Base-by-base conservation (phyloP, 2,113 vertebrate genomes). In the Taxidea taxus region DNA sequence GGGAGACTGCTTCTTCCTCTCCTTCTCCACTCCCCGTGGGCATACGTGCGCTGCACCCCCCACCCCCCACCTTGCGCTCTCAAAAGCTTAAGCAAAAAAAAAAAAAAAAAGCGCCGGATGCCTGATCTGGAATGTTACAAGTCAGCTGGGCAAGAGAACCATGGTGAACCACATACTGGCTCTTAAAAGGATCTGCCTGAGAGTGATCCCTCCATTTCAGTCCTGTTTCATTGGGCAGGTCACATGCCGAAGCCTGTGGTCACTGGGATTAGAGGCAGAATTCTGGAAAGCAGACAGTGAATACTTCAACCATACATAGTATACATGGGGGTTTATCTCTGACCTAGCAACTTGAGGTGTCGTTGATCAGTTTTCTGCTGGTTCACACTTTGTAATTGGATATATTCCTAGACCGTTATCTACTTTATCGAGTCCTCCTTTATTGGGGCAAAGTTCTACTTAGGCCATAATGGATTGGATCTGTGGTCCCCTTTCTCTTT, bases 141-240 rank as follows among this genome's bases (percentile, higher is more conserved):
- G 88, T 58, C 21, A 1, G 51, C 66, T 39, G 66, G 20, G 39
- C 44, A 82, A 64, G 64, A 39, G 64, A 51, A 34, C 13, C 0
- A 11, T 23, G 62, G n/a, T 49, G 2, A 60, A 13, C 74, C 42
- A 11, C 31, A 15, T 14, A 1, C 31, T 39, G 18, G 44, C 42
- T 39, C 18, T 23, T 31, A 51, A 13, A 20, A 25, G 1, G 23
- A 8, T 25, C 8, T 34, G n/a, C n/a, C 66, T n/a, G 6, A 37
- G 37, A 13, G 39, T 37, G 51, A 82, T 44, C 6, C 66, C 9
- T 27, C 39, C 31, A 37, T 47, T 75, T 37, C 20, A 6, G 4
- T 58, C 4, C 0, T 9, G 12, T 39, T 9, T 66, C 56, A 1
- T 5, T 42, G 15, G 39, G 27, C 34, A 2, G 16, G 31, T 3